Evolutionary conservation across 2,888 invertebrate species (phyloP), one percentile per base, ranked within the genome.

Genomic region (Odontocolon sp.): DNA sequence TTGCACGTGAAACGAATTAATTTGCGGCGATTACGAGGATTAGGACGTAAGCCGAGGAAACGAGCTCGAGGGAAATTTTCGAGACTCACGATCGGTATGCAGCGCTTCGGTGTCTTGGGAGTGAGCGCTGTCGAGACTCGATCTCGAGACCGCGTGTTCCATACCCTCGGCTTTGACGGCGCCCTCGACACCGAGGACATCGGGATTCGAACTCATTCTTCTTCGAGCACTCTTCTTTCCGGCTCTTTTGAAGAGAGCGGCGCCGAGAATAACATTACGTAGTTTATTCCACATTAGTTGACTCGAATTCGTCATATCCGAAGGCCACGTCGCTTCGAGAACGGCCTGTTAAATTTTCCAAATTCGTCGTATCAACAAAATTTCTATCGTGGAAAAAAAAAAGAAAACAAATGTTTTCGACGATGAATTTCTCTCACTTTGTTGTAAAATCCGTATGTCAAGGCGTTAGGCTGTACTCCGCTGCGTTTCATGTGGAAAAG

Each of bases 381-480:
- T n/a, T n/a, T n/a, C n/a, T n/a, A n/a, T n/a, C n/a, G n/a, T n/a
- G n/a, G n/a, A n/a, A n/a, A n/a, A n/a, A n/a, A n/a, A n/a, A n/a
- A n/a, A n/a, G n/a, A n/a, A n/a, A n/a, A n/a, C n/a, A n/a, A n/a
- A n/a, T n/a, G n/a, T n/a, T n/a, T n/a, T n/a, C n/a, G n/a, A n/a
- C n/a, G n/a, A n/a, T n/a, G n/a, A n/a, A n/a, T n/a, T n/a, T n/a
- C n/a, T n/a, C n/a, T n/a, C n/a, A 87, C 90, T 88, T 90, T 91
- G 84, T 95, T 95, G 87, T 95, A 95, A 88, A 94, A 95, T 84
- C 99, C 99, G 87, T 99, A 99, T 0, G 99, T 99, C 61, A 99
- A 94, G 6, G 99, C 99, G 90, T 99, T 99, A 0, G 99, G 98
- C 87, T 97, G 97, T 38, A 99, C 93, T 0, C 98, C 98, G 38